Conservation (phyloP, 2,113 vertebrate genomes). For the Eretmochelys imbricata region DNA sequence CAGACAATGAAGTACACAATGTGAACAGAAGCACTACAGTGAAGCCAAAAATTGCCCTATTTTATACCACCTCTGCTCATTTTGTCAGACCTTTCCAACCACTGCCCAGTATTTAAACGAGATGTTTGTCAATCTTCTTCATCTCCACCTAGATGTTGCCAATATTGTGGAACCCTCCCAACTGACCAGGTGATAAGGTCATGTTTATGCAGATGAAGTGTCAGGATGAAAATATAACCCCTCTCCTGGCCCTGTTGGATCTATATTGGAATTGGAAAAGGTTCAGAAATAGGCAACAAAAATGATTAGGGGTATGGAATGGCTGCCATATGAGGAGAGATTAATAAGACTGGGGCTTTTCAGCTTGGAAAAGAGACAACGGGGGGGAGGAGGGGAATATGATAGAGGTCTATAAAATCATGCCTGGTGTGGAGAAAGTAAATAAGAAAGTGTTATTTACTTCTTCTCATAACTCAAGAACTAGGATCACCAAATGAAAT, state of each 20-base stretch:
- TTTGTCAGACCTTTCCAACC: background rate
- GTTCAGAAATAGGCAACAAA: no score
- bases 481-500: no score
- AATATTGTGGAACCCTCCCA: background rate
- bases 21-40: background rate
- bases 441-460: no score
- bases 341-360: no score
- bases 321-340: no score
- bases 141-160: background rate
- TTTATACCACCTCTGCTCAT: background rate
- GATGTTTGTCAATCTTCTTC: background rate
- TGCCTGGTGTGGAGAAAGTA: no score
- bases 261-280: no score
- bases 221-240: background rate
- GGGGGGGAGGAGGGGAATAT: no score
- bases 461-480: no score
- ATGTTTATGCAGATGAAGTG: background rate
- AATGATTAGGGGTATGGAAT: no score
- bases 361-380: no score
- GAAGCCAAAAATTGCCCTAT: background rate
- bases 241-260: background rate
- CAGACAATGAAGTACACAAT: background rate
- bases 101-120: background rate
- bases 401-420: no score
- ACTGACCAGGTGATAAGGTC: background rate